phyloP scores from a whole-genome alignment of 2,113 vertebrate genomes.

The Microtus montanus region DNA sequence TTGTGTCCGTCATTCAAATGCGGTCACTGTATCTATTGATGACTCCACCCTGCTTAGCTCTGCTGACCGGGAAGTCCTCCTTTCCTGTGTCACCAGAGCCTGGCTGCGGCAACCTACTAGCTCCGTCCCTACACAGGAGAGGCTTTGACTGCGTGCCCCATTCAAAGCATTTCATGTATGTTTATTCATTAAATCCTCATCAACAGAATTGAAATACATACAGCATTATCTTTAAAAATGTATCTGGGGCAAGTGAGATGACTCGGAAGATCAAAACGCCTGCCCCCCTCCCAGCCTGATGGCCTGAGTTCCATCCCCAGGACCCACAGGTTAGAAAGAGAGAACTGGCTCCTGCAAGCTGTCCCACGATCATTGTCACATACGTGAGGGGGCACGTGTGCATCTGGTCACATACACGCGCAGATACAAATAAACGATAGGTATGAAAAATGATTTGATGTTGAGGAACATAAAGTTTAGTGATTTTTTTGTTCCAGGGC shows the following conservation, averaged over 20 bases:
- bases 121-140: not conserved
- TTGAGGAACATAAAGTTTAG: not conserved
- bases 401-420: too few relatives aligned
- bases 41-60: not conserved
- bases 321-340: not conserved
- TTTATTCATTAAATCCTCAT: not conserved
- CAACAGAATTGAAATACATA: not conserved
- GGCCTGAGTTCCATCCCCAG: not conserved
- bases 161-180: not conserved
- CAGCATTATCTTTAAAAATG: not conserved
- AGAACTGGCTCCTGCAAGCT: not conserved
- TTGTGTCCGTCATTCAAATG: not conserved
- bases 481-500: not conserved
- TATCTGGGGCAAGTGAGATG: not conserved
- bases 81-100: not conserved
- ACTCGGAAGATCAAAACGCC: not conserved
- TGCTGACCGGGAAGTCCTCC: not conserved
- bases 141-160: not conserved
- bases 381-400: fast-evolving
- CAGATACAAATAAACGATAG: not conserved
- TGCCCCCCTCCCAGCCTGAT: not conserved
- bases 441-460: not conserved
- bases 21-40: not conserved
- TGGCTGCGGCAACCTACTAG: not conserved
- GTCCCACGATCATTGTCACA: not conserved